Evolutionary conservation across 2,888 invertebrate species (phyloP), one percentile per base, ranked within the genome.

Genomic region (Sialis fuliginosa): DNA sequence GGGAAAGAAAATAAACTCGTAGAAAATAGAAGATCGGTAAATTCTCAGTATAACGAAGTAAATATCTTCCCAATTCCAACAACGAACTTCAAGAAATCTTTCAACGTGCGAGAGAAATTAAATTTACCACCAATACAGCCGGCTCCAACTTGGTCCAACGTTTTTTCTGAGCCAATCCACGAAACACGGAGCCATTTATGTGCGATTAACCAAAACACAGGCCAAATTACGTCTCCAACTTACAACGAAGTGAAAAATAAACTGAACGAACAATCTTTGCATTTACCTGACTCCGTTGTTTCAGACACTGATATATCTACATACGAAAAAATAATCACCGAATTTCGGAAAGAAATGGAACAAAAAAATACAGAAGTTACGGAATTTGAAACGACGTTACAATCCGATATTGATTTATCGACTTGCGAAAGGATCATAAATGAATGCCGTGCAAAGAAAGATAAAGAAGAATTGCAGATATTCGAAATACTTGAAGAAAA

Each of bases 401-500:
- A 37, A 37, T 37, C 37, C 7, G 37, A 37, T 37, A 37, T 37
- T 10, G n/a, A n/a, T 10, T 7, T 37, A 37, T 5, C 37, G 7
- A 37, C 48, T 4, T 45, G 33, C 7, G 49, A 51, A n/a, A 37
- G 30, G 32, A 12, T 43, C 30, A 10, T 43, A 12, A 33, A 33
- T 35, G 54, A 54, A 7, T 46, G 54, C 32, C 54, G 56, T 40
- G 55, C 56, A 42, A 53, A 50, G 45, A 52, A 52, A 7, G 47
- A 59, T 12, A 62, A 62, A 48, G 77, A 76, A 33, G 84, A 85
- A 57, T 69, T 86, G 51, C 73, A 75, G 50, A 74, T 85, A 57
- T 89, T 89, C 64, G 86, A 89, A 57, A 60, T 81, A 6, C 63
- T 89, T 34, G 88, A 89, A 63, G 74, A 78, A 55, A 81, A 81